Base-by-base conservation (phyloP, 2,797 vertebrate genomes). In the Hydrolagus colliei region DNA sequence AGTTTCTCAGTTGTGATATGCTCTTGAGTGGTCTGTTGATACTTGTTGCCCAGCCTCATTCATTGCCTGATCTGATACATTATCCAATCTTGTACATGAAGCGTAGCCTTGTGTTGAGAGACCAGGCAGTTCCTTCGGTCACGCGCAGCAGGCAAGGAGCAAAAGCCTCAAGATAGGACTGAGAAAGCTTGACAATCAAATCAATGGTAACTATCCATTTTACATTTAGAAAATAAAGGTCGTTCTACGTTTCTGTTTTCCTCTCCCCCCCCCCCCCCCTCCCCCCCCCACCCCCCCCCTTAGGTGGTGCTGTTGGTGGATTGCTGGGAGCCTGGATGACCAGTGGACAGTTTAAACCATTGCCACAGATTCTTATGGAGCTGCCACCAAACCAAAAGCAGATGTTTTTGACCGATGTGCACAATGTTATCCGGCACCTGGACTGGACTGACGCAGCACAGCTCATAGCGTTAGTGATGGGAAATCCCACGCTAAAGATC, bases 361-460 rank as follows among this genome's bases (percentile, higher is more conserved):
- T 99, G n/a, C 94, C 96, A 86, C 93, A 98, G 93, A 95, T 98
- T 90, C 89, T 99, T 22, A 85, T 94, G 93, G 95, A 97, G 89
- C 87, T 98, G 87, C 92, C 96, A 0, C 88, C 91, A 0, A 75
- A 89, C 0, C 94, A 98, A 91, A 93, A 94, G 88, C 86, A 93
- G 90, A 93, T 91, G 86, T 95, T 99, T 0, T 96, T 87, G n/a
- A 1, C 86, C 0, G 88, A 94, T 18, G 82, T 93, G 0, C 0
- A 62, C 9, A 86, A 71, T 18, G 71, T 97, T 61, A 0, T 99
- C 35, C 88, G 87, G 13, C 78, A 72, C 74, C 86, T 98, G 86
- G 22, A 95, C 86, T 97, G 96, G 96, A 95, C 41, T 0, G 95
- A 98, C 0, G 82, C 88, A 0, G 89, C 87, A 18, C 93, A 97